These are phyloP conservation scores for Columba livia DNA, from an alignment of 2,113 vertebrate genomes.

Conservation along the genomic window DNA sequence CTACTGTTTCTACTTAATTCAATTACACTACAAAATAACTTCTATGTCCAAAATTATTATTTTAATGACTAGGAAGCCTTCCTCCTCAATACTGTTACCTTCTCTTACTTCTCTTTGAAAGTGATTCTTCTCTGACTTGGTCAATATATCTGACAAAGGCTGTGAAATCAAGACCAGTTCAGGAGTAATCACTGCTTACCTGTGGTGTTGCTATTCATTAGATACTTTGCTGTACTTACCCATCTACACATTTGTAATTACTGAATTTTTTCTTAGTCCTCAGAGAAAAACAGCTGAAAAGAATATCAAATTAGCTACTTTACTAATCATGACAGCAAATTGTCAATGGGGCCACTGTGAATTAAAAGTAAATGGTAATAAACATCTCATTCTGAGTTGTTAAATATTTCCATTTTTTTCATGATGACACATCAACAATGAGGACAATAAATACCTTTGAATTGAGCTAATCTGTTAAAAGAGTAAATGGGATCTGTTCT, in stretches of 20 bases:
- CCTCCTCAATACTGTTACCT: not conserved
- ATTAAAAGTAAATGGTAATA: not conserved
- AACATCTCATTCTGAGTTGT: not conserved
- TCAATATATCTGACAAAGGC: not conserved
- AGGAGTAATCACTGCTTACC: not conserved
- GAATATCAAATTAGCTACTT: not conserved
- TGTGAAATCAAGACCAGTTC: not conserved
- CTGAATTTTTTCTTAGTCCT: not conserved
- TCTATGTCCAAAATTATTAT: not conserved
- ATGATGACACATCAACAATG: not conserved
- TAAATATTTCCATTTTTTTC: not conserved
- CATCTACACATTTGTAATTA: conserved; percentile 55
- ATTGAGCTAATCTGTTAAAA: not conserved
- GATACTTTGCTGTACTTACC: conserved; percentile 44
- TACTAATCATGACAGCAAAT: not conserved
- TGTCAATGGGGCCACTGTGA: not conserved
- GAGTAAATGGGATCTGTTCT: not conserved
- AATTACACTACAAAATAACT: no score
- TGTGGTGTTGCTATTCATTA: conserved; percentile 15
- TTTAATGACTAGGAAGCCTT: not conserved
- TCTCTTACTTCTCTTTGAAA: not conserved
- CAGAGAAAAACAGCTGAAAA: not conserved
- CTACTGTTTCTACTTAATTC: not conserved
- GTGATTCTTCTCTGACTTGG: not conserved
- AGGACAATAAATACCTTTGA: not conserved